phyloP scores from a whole-genome alignment of 2,888 invertebrate genomes.

The Drosophila rubida region DNA sequence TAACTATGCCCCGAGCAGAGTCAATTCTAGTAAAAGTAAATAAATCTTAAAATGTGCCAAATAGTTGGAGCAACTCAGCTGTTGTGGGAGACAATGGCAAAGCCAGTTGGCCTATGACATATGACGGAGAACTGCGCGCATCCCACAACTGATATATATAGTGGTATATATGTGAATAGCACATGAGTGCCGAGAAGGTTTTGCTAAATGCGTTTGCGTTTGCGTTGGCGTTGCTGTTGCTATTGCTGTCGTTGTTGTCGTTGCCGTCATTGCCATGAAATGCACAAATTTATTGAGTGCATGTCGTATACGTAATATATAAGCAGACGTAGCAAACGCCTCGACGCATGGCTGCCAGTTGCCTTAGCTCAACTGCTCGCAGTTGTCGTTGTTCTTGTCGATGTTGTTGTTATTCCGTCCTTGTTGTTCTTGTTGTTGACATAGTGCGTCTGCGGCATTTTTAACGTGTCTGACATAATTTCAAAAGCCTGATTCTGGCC shows the following conservation, averaged over 20 bases:
- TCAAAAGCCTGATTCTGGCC: constrained; percentile 42
- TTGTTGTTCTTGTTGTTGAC: constrained; percentile 24
- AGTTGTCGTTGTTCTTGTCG: neutral
- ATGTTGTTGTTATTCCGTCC: constrained; percentile 13
- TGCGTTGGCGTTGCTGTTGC: constrained; percentile 19
- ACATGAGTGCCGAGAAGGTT: constrained; percentile 8
- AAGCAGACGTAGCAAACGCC: constrained; percentile 29
- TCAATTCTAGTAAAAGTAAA: neutral
- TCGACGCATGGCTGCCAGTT: constrained; percentile 17
- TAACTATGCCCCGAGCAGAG: neutral
- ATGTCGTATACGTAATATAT: constrained; percentile 62
- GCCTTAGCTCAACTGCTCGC: constrained; percentile 6
- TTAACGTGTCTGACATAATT: constrained; percentile 52
- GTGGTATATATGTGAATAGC: neutral
- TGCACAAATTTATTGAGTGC: constrained; percentile 70
- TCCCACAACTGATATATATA: constrained; percentile 7
- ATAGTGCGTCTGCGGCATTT: constrained; percentile 36
- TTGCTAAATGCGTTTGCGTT: constrained; percentile 40
- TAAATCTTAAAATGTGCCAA: constrained; percentile 5
- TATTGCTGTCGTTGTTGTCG: constrained; percentile 18
- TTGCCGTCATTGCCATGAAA: constrained; percentile 59
- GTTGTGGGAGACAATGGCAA: constrained; percentile 3
- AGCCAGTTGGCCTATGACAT: constrained; percentile 22
- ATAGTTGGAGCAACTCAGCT: neutral
- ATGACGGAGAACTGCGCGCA: constrained; percentile 34